Evolutionary conservation across 2,113 vertebrate genomes (phyloP), one percentile per base, ranked within the genome.

Genomic region (Cryptomyrus ogoouensis): DNA sequence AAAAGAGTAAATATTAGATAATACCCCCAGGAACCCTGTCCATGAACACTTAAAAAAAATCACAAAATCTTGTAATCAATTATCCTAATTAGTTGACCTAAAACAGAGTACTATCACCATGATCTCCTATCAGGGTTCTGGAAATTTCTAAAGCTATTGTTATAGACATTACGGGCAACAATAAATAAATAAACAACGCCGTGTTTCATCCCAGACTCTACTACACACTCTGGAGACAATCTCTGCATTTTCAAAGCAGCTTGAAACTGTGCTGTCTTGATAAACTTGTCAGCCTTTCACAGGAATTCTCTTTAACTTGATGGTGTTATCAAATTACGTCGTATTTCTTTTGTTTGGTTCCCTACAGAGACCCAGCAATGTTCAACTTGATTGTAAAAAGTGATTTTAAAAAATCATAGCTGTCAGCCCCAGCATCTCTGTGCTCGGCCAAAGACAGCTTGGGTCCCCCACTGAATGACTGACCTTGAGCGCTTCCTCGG

Each of bases 381-480:
- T 84, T 84, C 83, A 47, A 84, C 39, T n/a, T 84, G 77, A 83
- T 44, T 83, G 44, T 21, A 84, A 84, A 84, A 84, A 47, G 83
- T 46, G 83, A 84, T 84, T 84, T 46, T 6, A 42, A 77, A 77
- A 77, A 77, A 42, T 47, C 44, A 19, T 47, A 84, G 44, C 42
- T 84, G 83, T 47, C 19, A 84, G 6, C 24, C 5, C 83, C 24
- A n/a, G 83, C 24, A 13, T 47, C 42, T 84, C 44, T 84, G 44
- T 47, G 21, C 83, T 47, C 21, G 2, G 7, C 44, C 39, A 47
- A 84, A 46, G 83, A 44, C 21, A 46, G 21, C 39, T 46, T 10
- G 19, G 44, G 21, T 84, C 8, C 44, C 47, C 42, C 21, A 17
- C 3, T 47, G 44, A 47, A 46, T 84, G 83, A 13, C 42, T 84